These are phyloP conservation scores for Manduca sexta DNA, from an alignment of 1,140 invertebrate species.

Conservation along the genomic window DNA sequence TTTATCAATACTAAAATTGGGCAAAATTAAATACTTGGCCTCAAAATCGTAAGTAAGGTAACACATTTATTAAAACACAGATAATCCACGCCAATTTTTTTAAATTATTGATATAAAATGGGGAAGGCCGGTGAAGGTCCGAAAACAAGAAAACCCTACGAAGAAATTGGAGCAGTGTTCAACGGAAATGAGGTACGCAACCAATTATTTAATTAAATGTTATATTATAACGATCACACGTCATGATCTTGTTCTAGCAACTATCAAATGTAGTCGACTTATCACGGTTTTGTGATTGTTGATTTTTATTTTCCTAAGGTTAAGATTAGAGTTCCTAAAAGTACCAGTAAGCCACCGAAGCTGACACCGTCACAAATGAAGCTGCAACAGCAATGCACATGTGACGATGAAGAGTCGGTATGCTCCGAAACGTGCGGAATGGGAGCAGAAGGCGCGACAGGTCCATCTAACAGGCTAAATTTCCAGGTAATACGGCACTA, in stretches of 20 bases:
- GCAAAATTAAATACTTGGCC: no score
- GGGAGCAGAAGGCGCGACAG: conserved; percentile 17
- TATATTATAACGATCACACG: no score
- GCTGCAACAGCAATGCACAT: conserved; percentile 53
- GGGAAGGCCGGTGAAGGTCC: neutral
- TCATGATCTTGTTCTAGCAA: no score
- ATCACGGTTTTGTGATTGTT: no score
- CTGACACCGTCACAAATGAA: conserved; percentile 54
- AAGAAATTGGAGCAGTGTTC: conserved; percentile 61
- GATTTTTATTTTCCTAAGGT: conserved; percentile 26
- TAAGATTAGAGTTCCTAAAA: conserved; percentile 62
- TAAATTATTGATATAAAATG: no score
- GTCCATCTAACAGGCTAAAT: conserved; percentile 37
- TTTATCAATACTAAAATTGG: no score
- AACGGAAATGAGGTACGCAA: conserved; percentile 63
- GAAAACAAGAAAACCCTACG: conserved; percentile 40
- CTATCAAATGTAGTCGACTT: no score
- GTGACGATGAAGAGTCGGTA: conserved; percentile 47
- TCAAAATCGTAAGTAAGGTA: no score
- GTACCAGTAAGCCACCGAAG: conserved; percentile 50
- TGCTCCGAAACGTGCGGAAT: conserved; percentile 57
- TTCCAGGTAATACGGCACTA: no score
- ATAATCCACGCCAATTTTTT: no score
- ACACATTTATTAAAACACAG: no score
- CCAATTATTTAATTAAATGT: no score